Evolutionary conservation across 2,797 vertebrate genomes (phyloP), one percentile per base, ranked within the genome.

Genomic region (Alauda arvensis): DNA sequence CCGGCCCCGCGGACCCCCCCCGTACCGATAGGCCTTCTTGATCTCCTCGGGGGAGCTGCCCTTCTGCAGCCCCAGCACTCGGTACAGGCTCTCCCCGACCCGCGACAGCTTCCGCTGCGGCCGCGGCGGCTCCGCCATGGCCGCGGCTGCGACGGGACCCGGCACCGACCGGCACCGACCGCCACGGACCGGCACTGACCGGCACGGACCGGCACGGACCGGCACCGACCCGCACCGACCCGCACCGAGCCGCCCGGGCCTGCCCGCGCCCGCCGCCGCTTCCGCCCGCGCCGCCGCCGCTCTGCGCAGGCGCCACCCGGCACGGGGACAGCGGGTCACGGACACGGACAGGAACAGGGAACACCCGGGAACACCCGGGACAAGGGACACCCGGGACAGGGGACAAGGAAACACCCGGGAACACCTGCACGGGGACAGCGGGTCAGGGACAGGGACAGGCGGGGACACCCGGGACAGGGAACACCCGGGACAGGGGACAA

Each of bases 1-100:
- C 3, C 16, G 28, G 2, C 37, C 23, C 24, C 45, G 49, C 39
- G 23, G 31, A 4, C 34, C 19, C 34, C 31, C 53, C 12, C 37
- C 82, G 85, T 92, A 99, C 98, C 99, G 98, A 96, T 99, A 99
- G 1, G 99, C 97, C 77, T 97, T 98, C 96, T 99, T 99, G 86
- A 99, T 96, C 62, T 99, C 98, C 59, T 98, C 98, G 10, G 98
- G 96, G 2, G 98, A 95, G 8, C 98, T 98, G n/a, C 98, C 98
- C 94, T 98, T 99, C 95, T 98, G 97, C 92, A 99, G 95, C 14
- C 98, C 98, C 88, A 99, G 95, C 45, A 98, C 97, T 17, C 97
- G 96, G 92, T 99, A 99, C 60, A 99, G 96, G 74, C 97, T 98
- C 81, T 97, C 97, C 68, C 98, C 98, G 11, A 96, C 96, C 12